phyloP scores from a whole-genome alignment of 2,797 vertebrate species.

The Pseudochirops cupreus region DNA sequence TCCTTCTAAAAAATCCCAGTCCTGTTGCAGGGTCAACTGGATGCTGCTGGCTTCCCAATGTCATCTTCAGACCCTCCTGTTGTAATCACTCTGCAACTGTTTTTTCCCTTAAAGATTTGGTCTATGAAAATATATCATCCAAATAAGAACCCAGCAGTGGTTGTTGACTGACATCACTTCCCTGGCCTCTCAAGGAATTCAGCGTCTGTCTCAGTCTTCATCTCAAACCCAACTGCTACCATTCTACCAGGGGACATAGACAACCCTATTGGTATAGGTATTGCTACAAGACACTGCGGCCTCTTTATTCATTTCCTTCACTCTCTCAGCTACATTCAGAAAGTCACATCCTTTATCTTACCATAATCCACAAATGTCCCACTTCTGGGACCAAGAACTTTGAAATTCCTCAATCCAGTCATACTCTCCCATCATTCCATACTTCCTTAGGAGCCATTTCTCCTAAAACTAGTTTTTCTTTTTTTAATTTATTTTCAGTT shows the following conservation, averaged over 20 bases:
- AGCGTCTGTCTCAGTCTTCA: neutral
- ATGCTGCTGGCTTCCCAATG: neutral
- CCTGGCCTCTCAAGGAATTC: neutral
- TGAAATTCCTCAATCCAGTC: neutral
- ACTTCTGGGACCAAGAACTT: neutral
- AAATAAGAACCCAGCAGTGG: neutral
- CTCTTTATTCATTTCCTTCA: neutral
- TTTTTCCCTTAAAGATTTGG: neutral
- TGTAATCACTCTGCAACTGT: neutral
- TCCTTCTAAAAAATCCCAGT: neutral
- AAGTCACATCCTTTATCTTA: neutral
- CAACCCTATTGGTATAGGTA: neutral
- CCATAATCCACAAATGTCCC: neutral
- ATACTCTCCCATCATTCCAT: neutral
- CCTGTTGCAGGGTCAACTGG: neutral
- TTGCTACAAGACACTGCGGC: neutral
- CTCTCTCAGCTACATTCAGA: neutral
- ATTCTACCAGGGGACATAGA: neutral
- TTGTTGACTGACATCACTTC: neutral
- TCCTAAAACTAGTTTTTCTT: neutral
- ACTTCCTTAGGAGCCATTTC: neutral
- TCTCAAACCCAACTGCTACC: neutral
- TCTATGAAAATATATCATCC: neutral
- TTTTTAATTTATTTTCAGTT: neutral
- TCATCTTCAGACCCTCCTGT: neutral